phyloP scores from a whole-genome alignment of 2,797 vertebrate species.

The Geranospiza caerulescens region DNA sequence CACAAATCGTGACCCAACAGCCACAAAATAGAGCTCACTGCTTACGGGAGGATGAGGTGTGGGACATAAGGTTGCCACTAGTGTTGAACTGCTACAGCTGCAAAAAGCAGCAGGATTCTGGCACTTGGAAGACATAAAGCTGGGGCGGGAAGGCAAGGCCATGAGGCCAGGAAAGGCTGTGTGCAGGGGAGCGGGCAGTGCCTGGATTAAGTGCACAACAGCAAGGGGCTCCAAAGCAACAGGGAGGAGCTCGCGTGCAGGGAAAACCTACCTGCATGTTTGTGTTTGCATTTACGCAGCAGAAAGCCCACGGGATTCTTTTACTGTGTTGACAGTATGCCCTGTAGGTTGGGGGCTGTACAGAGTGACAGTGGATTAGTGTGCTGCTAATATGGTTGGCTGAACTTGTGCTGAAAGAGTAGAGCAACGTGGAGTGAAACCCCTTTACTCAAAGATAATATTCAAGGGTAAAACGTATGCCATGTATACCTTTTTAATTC shows the following conservation, averaged over 20 bases:
- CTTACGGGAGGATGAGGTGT: neutral
- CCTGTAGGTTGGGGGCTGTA: neutral
- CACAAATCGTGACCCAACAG: neutral
- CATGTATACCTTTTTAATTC: neutral
- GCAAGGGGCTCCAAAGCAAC: neutral
- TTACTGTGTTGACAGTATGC: neutral
- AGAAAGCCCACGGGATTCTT: neutral
- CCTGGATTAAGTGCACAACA: neutral
- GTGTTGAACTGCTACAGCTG: neutral
- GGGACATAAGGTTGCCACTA: neutral
- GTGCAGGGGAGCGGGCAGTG: neutral
- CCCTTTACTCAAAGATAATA: neutral
- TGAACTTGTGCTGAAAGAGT: neutral
- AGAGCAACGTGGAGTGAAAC: neutral
- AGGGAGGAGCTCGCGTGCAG: rapidly evolving
- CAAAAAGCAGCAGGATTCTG: neutral
- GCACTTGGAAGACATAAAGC: neutral
- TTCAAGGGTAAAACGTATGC: neutral
- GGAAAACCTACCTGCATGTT: neutral
- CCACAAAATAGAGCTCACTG: neutral
- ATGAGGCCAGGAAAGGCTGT: neutral
- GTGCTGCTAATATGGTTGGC: neutral
- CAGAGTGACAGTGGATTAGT: neutral
- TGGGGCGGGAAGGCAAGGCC: neutral
- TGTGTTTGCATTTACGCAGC: neutral